These are phyloP conservation scores for Spondyliosoma cantharus DNA, from an alignment of 2,797 vertebrate genomes.

Conservation along the genomic window DNA sequence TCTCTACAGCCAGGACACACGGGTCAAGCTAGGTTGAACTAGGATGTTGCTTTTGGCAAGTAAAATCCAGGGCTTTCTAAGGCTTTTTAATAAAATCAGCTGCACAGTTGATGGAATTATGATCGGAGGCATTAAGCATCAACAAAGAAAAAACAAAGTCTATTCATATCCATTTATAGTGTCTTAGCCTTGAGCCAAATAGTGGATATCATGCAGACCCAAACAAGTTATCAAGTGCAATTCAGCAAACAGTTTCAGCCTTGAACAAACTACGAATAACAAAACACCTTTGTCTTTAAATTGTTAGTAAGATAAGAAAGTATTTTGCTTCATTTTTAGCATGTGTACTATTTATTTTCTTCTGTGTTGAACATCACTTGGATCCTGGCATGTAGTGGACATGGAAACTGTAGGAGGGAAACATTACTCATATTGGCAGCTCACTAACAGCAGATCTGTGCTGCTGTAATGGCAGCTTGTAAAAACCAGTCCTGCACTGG, in stretches of 20 bases:
- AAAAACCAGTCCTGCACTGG: constrained; percentile 32
- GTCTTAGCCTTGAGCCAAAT: background rate
- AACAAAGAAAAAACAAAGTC: constrained; percentile 43
- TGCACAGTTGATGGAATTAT: background rate
- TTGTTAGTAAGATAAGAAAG: background rate
- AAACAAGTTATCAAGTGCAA: constrained; percentile 8
- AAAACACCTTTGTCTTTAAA: background rate
- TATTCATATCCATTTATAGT: background rate
- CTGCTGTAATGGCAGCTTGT: constrained; percentile 47
- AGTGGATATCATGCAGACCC: background rate
- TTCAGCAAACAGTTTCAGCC: background rate
- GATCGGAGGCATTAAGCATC: background rate
- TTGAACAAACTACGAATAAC: constrained; percentile 21
- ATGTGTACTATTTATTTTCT: constrained; percentile 43
- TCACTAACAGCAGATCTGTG: constrained; percentile 40
- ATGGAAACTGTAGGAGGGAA: constrained; percentile 24
- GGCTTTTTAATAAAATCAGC: background rate
- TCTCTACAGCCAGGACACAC: constrained; percentile 77
- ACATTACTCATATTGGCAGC: constrained; percentile 62
- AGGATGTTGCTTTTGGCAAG: rapidly evolving
- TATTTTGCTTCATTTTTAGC: constrained; percentile 15
- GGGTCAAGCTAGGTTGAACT: constrained; percentile 79
- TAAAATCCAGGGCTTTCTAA: background rate
- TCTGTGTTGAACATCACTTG: constrained; percentile 3
- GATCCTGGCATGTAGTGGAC: constrained; percentile 10